Conservation (phyloP, 2,888 invertebrate species). For the Rhodophaea formosa region DNA sequence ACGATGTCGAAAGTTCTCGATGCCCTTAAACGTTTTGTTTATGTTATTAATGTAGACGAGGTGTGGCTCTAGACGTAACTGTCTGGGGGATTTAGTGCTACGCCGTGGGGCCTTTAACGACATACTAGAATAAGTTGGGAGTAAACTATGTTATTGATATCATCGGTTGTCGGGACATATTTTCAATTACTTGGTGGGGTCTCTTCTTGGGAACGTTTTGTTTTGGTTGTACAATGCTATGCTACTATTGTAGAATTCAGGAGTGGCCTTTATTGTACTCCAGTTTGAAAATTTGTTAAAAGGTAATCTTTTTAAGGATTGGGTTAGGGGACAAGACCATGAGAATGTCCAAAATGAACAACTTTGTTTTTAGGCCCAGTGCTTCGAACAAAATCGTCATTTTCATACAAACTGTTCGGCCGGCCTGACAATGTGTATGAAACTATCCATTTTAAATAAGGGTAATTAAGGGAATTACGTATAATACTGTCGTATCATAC, state of each 20-base stretch:
- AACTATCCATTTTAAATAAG: too few species aligned
- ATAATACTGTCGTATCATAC: too few species aligned
- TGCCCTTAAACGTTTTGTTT: slow-evolving; percentile 54
- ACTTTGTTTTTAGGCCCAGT: too few species aligned
- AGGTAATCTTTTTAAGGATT: too few species aligned
- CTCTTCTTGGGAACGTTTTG: neutral
- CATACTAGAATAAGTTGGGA: neutral
- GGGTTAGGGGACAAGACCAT: too few species aligned
- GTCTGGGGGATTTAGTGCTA: slow-evolving; percentile 21
- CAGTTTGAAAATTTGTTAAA: too few species aligned
- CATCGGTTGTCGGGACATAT: neutral
- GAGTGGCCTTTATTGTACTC: too few species aligned
- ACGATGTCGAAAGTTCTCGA: slow-evolving; percentile 45
- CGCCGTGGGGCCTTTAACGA: slow-evolving; percentile 13
- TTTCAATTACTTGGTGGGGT: neutral
- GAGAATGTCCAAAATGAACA: too few species aligned
- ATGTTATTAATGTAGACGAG: slow-evolving; percentile 50
- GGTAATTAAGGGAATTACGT: too few species aligned
- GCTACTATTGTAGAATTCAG: neutral
- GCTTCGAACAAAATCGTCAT: too few species aligned
- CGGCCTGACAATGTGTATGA: too few species aligned
- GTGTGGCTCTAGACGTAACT: slow-evolving; percentile 33
- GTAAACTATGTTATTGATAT: slow-evolving; percentile 15
- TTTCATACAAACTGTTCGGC: too few species aligned
- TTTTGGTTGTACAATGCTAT: neutral